Evolutionary conservation across 1,140 invertebrate genomes (phyloP).

Genomic region (Lasioglossum albipes): DNA sequence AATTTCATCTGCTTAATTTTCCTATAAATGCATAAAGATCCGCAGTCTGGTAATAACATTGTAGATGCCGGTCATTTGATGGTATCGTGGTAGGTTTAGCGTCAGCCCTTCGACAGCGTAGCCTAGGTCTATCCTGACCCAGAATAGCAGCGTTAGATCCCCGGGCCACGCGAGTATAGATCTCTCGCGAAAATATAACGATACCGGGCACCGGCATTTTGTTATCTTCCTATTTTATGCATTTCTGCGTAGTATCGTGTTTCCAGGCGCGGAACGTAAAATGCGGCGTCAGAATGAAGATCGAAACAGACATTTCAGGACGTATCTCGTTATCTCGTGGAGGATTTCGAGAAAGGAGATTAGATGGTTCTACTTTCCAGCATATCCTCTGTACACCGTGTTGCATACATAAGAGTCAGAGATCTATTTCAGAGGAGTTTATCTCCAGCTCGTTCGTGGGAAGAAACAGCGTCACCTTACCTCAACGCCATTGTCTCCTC

Average conservation of each 20-base stretch:
- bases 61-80: no score
- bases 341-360: conserved; percentile 49
- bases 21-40: no score
- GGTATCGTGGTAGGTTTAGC: no score
- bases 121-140: no score
- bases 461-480: conserved; percentile 64
- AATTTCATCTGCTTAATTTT: no score
- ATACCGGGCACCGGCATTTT: neutral
- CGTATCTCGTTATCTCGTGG: conserved; percentile 31
- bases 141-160: no score
- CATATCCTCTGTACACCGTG: conserved; percentile 7
- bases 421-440: conserved; percentile 68
- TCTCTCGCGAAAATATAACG: conserved; percentile 5
- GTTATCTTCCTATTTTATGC: conserved; percentile 7
- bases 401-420: conserved; percentile 40
- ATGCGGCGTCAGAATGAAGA: conserved; percentile 27
- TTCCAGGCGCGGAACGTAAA: conserved; percentile 9
- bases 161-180: neutral
- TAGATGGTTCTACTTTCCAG: conserved; percentile 42
- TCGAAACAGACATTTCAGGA: conserved; percentile 25
- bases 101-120: no score
- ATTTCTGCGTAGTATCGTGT: conserved; percentile 10
- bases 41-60: no score
- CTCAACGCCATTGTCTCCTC: conserved; percentile 33
- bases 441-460: conserved; percentile 62